Evolutionary conservation across 2,888 invertebrate species (phyloP), one percentile per base, ranked within the genome.

Genomic region (Perdita meconis): DNA sequence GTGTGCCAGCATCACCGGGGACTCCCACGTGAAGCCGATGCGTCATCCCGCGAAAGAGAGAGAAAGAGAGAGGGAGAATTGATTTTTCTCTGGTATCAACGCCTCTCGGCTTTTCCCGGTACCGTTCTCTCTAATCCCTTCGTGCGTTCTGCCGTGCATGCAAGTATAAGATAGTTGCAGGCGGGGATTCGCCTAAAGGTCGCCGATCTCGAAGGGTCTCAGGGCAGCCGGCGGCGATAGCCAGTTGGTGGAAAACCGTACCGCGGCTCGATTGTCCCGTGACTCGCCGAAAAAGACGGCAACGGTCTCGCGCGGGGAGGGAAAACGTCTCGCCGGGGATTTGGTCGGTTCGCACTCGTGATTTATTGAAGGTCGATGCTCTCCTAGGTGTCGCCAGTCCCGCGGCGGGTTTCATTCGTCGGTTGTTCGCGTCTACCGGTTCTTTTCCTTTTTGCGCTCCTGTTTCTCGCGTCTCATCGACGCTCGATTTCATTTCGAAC

Each of bases 291-390:
- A 59, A 70, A 76, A 51, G 53, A 47, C 56, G 55, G n/a, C 63
- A 79, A 74, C 79, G 79, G 69, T 78, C 34, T 38, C 16, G 8
- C n/a, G 30, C 24, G 12, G 44, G 26, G 42, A 72, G 64, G 65
- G 65, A 67, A 72, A 70, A 72, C 30, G 24, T 12, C 40, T 55
- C 19, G 72, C 44, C 34, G 44, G 74, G 74, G 74, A 74, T 59
- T 74, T 36, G 1, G 51, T 22, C n/a, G n/a, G 24, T 30, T 40
- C 3, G 36, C 6, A 24, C 51, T 36, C 36, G 44, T 59, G 57
- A 74, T 74, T 74, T 74, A 74, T 74, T 30, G 57, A 42, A 51
- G 75, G 51, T 74, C 42, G 42, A 30, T 44, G 19, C 3, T 40
- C 13, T 19, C 22, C 47, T 47, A 16, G 12, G 16, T 22, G 47